Evolutionary conservation across 2,797 vertebrate species (phyloP).

Genomic region (Iguana delicatissima): DNA sequence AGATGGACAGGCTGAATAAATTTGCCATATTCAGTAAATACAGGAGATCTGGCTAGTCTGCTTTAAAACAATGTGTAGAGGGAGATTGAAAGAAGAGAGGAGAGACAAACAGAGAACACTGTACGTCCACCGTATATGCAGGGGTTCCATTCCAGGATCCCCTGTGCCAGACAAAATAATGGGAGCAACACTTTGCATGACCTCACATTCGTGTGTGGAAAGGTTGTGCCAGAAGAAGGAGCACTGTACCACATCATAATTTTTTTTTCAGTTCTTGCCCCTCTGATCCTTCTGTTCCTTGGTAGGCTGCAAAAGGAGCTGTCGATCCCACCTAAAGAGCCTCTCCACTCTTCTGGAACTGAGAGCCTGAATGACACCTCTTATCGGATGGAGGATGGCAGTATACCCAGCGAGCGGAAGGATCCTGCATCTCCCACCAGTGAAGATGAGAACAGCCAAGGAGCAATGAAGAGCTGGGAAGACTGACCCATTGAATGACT

Average conservation of each 20-base stretch:
- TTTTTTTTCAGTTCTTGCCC: background rate
- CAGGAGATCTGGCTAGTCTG: background rate
- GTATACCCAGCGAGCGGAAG: background rate
- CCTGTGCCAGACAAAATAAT: no score
- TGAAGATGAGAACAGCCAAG: background rate
- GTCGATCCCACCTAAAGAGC: background rate
- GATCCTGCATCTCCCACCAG: background rate
- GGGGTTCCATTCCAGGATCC: no score
- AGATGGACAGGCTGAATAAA: background rate
- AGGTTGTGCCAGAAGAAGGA: no score
- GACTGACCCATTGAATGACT: background rate
- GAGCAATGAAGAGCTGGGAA: background rate
- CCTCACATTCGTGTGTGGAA: no score
- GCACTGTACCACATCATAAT: no score
- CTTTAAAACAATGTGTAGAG: background rate
- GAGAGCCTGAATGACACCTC: background rate
- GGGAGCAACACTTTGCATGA: no score
- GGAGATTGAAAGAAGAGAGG: no score
- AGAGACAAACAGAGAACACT: no score
- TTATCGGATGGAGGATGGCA: background rate
- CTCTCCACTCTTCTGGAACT: background rate
- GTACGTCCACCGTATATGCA: no score
- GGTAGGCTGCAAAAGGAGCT: conserved; percentile 26
- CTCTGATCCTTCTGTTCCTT: background rate
- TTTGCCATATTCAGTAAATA: background rate